These are phyloP conservation scores for Lamellibrachia luymesi DNA, from an alignment of 1,140 invertebrate species.

Conservation along the genomic window DNA sequence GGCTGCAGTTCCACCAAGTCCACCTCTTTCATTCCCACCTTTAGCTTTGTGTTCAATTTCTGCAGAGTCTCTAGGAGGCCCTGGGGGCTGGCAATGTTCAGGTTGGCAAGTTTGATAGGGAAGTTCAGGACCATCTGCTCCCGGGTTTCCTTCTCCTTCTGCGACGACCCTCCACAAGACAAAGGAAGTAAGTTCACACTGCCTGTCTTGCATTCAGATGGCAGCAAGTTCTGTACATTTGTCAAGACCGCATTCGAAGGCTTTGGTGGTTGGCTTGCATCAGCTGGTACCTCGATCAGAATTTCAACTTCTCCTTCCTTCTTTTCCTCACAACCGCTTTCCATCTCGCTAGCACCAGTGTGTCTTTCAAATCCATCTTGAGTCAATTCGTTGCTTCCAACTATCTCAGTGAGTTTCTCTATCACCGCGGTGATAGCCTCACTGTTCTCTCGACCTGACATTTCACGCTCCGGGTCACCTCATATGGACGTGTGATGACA, in stretches of 20 bases:
- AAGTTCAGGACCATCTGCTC: slow-evolving; percentile 6
- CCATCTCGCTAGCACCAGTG: neutral
- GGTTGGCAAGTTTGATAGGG: slow-evolving; percentile 11
- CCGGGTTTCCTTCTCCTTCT: neutral
- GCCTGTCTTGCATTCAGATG: neutral
- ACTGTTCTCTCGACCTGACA: neutral
- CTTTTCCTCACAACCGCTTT: neutral
- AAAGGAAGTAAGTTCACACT: neutral
- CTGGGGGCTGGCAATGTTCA: slow-evolving; percentile 2
- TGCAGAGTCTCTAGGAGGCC: neutral
- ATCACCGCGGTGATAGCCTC: slow-evolving; percentile 21
- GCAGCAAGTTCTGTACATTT: neutral
- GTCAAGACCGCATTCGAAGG: neutral
- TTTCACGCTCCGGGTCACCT: neutral
- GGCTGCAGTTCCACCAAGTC: neutral
- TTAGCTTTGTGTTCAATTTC: neutral
- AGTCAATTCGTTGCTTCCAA: neutral
- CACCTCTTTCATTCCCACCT: neutral
- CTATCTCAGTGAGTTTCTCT: slow-evolving; percentile 23
- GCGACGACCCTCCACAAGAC: neutral
- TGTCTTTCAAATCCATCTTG: slow-evolving; percentile 5
- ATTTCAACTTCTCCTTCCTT: neutral
- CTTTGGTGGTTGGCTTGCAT: neutral
- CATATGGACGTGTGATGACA: neutral
- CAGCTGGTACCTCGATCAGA: neutral